A percentile compares a stretch with the other conserved stretches of the same genome.
Evolutionary conservation across 2,888 invertebrate genomes (phyloP).

Genomic region (Campaea margaritaria): DNA sequence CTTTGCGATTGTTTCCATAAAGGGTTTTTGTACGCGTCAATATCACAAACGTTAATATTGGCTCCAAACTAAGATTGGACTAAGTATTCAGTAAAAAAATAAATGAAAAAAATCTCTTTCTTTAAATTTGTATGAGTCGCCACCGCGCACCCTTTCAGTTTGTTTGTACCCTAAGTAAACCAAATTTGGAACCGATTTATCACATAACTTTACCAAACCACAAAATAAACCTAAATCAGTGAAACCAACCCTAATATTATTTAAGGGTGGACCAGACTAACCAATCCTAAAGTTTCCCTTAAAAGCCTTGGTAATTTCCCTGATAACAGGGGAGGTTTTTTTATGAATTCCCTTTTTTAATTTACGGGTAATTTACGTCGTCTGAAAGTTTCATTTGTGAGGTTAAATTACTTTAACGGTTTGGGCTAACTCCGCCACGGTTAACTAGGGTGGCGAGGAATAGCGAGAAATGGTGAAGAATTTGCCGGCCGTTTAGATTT

Average conservation of each 20-base stretch:
- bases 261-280: constrained; percentile 42
- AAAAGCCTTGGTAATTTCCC: constrained; percentile 47
- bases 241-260: constrained; percentile 32
- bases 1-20: too few species aligned
- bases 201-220: constrained; percentile 41
- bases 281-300: constrained; percentile 50
- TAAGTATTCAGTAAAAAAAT: too few species aligned
- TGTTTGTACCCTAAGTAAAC: too few species aligned
- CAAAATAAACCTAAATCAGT: constrained; percentile 1
- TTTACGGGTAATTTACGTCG: constrained; percentile 59
- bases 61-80: too few species aligned
- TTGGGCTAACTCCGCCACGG: constrained; percentile 52
- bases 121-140: too few species aligned
- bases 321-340: constrained; percentile 50
- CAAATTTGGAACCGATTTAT: constrained; percentile 10
- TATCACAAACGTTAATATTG: too few species aligned
- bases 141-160: too few species aligned
- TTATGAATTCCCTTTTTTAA: constrained; percentile 58
- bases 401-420: constrained; percentile 64
- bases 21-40: too few species aligned
- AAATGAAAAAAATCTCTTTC: too few species aligned
- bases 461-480: constrained; percentile 10
- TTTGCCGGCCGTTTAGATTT: constrained; percentile 49
- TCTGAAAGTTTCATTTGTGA: constrained; percentile 58
- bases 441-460: constrained; percentile 48